Conservation (phyloP, 2,113 vertebrate genomes). For the Eublepharis macularius region DNA sequence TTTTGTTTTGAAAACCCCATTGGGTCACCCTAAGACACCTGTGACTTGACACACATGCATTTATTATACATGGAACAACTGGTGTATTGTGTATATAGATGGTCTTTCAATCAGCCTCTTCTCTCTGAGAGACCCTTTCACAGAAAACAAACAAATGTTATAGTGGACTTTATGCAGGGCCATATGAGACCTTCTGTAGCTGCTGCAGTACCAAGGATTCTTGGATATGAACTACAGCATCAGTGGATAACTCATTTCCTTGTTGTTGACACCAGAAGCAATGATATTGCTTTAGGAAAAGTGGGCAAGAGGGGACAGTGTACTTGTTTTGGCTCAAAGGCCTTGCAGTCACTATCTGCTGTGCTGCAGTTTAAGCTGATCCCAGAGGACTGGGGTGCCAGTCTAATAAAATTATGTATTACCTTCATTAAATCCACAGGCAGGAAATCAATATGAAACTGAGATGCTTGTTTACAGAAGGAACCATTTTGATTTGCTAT, state of each 20-base stretch:
- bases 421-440: conserved; percentile 62
- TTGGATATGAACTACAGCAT: neutral
- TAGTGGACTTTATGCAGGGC: neutral
- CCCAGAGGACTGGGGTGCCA: neutral
- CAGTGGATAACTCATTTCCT: neutral
- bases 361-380: neutral
- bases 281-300: neutral
- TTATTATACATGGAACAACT: neutral
- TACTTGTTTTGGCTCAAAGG: neutral
- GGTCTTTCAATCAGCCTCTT: neutral
- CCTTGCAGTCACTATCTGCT: neutral
- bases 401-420: conserved; percentile 37
- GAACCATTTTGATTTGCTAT: conserved; percentile 42
- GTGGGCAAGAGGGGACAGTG: neutral
- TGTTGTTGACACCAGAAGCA: neutral
- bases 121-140: neutral
- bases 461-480: conserved; percentile 40
- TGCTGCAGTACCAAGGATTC: neutral
- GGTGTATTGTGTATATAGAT: neutral
- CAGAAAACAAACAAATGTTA: neutral
- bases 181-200: neutral
- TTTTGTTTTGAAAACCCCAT: too few species aligned
- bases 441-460: conserved; percentile 59
- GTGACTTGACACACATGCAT: too few species aligned
- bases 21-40: too few species aligned